Evolutionary conservation across 64 coral and sea anemone species (phyloP).

Genomic region (Montipora cactus): DNA sequence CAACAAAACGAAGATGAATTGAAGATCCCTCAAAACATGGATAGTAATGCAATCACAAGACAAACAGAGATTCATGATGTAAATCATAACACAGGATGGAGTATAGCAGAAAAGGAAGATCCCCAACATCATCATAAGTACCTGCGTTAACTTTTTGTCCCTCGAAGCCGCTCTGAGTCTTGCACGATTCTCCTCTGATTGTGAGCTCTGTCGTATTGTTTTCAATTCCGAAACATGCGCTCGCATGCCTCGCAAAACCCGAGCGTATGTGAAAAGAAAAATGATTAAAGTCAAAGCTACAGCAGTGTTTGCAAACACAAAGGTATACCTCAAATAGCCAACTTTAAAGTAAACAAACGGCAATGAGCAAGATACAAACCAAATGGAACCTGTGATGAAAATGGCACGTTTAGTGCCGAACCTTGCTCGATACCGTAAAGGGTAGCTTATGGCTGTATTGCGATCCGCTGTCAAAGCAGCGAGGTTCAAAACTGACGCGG

Average conservation of each 20-base stretch:
- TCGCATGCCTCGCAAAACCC: slow-evolving; percentile 58
- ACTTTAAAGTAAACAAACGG: slow-evolving; percentile 69
- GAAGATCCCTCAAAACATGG: slow-evolving; percentile 77
- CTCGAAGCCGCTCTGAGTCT: slow-evolving; percentile 3
- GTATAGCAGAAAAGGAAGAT: slow-evolving; percentile 63
- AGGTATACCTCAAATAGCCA: slow-evolving; percentile 66
- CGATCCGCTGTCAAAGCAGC: slow-evolving; percentile 51
- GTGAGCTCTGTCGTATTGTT: slow-evolving; percentile 18
- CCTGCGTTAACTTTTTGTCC: slow-evolving; percentile 73
- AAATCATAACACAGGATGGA: slow-evolving; percentile 75
- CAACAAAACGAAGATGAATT: slow-evolving; percentile 80
- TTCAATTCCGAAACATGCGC: slow-evolving; percentile 59
- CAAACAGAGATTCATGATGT: slow-evolving; percentile 75
- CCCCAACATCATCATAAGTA: slow-evolving; percentile 61
- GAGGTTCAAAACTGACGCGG: slow-evolving; percentile 49
- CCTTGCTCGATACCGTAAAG: slow-evolving; percentile 31
- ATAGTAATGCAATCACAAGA: slow-evolving; percentile 65
- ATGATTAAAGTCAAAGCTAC: slow-evolving; percentile 63
- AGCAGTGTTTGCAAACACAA: slow-evolving; percentile 76
- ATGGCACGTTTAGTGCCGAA: background rate
- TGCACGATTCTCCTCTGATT: slow-evolving; percentile 26
- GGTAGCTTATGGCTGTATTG: slow-evolving; percentile 45
- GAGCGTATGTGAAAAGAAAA: slow-evolving; percentile 53
- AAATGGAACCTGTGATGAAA: slow-evolving; percentile 11
- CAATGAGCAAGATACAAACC: slow-evolving; percentile 50